Percentiles rank a stretch among this genome's conserved stretches.
Conservation (phyloP, 1,140 invertebrate genomes). For the Chrysomallon squamiferum region DNA sequence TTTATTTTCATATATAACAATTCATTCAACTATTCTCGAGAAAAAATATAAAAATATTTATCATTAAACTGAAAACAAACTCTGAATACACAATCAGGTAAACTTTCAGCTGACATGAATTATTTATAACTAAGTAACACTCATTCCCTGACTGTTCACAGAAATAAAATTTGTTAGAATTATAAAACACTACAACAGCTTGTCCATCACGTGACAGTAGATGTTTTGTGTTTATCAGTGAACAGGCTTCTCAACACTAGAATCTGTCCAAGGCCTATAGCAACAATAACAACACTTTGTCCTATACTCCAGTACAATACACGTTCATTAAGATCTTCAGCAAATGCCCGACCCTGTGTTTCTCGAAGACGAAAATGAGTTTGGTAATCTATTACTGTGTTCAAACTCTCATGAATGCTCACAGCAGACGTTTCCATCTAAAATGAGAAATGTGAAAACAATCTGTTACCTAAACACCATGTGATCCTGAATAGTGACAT, state of each 20-base stretch:
- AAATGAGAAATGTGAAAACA: conserved; percentile 39
- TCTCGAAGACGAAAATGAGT: conserved; percentile 96
- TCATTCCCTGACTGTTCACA: too few species aligned
- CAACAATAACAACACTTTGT: conserved; percentile 85
- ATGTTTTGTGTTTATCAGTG: conserved; percentile 32
- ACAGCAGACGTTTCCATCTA: conserved; percentile 92
- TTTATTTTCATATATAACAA: too few species aligned
- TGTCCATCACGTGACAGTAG: conserved; percentile 21
- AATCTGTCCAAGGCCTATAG: conserved; percentile 88
- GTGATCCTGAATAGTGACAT: not conserved
- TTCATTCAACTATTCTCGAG: too few species aligned
- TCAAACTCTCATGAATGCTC: conserved; percentile 88
- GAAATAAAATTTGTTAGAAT: too few species aligned
- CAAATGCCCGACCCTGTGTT: conserved; percentile 87
- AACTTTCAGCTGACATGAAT: too few species aligned
- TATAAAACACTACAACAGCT: too few species aligned
- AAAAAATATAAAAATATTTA: too few species aligned
- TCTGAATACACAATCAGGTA: too few species aligned
- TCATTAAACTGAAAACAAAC: too few species aligned
- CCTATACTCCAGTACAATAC: conserved; percentile 92
- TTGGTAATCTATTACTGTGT: conserved; percentile 90
- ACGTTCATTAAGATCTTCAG: conserved; percentile 94
- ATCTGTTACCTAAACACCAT: not conserved
- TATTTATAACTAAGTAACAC: too few species aligned
- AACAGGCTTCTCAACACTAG: conserved; percentile 71